These are phyloP conservation scores for Erpetoichthys calabaricus DNA, from an alignment of 2,797 vertebrate genomes.

Conservation along the genomic window DNA sequence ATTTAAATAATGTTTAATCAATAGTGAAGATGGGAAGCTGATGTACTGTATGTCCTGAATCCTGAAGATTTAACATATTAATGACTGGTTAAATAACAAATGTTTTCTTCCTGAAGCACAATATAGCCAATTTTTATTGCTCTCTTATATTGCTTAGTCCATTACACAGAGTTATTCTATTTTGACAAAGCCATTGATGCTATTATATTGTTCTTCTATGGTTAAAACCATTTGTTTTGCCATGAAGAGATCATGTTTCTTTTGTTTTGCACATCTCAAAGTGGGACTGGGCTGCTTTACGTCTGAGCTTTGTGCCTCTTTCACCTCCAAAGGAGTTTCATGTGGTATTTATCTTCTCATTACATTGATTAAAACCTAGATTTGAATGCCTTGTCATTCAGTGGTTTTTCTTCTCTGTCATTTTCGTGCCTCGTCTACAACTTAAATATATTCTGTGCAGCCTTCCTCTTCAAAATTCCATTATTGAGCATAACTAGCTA, in stretches of 20 bases:
- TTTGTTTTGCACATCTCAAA: background rate
- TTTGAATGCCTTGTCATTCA: conserved; percentile 6
- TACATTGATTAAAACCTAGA: background rate
- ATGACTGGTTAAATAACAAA: too few species aligned
- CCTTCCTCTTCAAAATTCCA: background rate
- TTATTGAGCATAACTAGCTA: background rate
- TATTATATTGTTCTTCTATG: too few species aligned
- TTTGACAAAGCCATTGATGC: too few species aligned
- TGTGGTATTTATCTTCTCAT: conserved; percentile 2
- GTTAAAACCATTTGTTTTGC: background rate
- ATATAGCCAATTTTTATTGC: too few species aligned
- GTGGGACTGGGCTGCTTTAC: background rate
- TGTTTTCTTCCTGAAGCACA: too few species aligned
- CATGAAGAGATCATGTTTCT: background rate
- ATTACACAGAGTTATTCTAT: too few species aligned
- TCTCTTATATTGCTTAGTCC: too few species aligned
- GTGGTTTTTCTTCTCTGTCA: conserved; percentile 1
- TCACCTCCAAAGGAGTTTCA: conserved; percentile 1
- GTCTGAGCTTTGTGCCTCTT: background rate
- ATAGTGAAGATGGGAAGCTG: too few species aligned
- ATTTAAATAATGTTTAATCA: too few species aligned
- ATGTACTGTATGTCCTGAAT: too few species aligned
- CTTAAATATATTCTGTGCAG: background rate
- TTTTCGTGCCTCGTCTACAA: background rate
- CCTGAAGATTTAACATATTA: too few species aligned